These are phyloP conservation scores for Microtus richardsoni DNA, from an alignment of 2,113 vertebrate species.

Conservation along the genomic window DNA sequence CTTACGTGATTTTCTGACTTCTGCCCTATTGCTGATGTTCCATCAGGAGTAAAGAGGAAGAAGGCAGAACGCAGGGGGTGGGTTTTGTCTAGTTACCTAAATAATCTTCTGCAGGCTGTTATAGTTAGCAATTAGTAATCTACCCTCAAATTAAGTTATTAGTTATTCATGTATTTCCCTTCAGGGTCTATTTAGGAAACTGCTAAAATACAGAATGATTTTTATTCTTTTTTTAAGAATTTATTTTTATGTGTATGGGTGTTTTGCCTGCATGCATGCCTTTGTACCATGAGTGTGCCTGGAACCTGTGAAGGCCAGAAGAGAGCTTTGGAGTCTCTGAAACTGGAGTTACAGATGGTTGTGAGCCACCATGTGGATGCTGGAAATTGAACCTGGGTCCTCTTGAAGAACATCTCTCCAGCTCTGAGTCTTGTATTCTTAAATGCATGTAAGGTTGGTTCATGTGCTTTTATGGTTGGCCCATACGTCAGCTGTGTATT, in stretches of 20 bases:
- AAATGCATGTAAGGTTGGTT: neutral
- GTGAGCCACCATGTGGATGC: neutral
- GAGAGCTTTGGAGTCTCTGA: neutral
- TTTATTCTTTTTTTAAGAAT: neutral
- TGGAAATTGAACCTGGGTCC: neutral
- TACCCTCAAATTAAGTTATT: neutral
- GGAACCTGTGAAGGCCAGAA: neutral
- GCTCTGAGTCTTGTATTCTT: neutral
- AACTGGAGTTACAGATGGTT: neutral
- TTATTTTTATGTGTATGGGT: neutral
- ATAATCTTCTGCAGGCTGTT: neutral
- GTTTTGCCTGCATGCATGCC: neutral
- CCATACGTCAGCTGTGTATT: neutral
- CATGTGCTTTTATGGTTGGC: neutral
- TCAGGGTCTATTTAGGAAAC: neutral
- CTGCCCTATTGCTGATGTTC: neutral
- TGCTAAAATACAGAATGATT: neutral
- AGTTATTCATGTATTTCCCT: conserved; percentile 33
- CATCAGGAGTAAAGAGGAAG: neutral
- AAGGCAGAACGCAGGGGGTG: neutral
- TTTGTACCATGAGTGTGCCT: neutral
- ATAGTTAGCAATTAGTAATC: neutral
- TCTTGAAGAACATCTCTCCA: neutral
- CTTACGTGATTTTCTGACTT: neutral
- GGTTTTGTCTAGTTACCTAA: conserved; percentile 28